Evolutionary conservation across 2,888 invertebrate species (phyloP), one percentile per base, ranked within the genome.

Genomic region (Eupithecia subfuscata): DNA sequence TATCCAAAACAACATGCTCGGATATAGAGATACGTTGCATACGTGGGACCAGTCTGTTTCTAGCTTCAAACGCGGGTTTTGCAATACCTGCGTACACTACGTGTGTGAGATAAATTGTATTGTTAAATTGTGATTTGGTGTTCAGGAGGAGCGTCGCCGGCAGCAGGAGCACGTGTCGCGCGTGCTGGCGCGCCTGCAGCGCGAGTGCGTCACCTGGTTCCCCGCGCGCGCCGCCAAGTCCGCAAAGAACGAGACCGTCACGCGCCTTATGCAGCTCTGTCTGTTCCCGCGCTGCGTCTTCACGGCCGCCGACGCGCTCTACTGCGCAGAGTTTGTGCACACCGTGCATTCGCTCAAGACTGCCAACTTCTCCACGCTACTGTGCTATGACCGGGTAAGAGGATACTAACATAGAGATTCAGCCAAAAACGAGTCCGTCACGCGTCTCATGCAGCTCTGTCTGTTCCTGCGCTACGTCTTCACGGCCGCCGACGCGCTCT

Each of bases 221-320:
- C 96, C 98, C 56, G 97, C 97, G 64, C 96, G 98, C 84, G 97
- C 97, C 67, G 97, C 96, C 70, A 98, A 98, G 91, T 97, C 97
- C 2, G 98, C 98, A 72, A 99, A 98, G 94, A 99, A 98, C 91
- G 99, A 99, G 93, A 98, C 98, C 1, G 98, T 99, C 75, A 99
- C 99, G 43, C 97, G 99, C 84, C 98, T 99, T 90, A 95, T 99
- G 87, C 99, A 99, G 93, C 95, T 98, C 76, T 99, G 99, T 91
- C 95, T 99, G 81, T 99, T 99, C 92, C 99, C 99, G 37, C 96
- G 99, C 84, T 99, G 99, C 92, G 98, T 98, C 78, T 99, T 99
- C 94, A 99, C 99, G 30, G 98, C 99, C 70, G 96, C 97, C 71
- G 99, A 99, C 95, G 99, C 99, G 48, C 96, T 99, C 75, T 99